phyloP scores from a whole-genome alignment of 2,888 invertebrate species.

The Noctua fimbriata region DNA sequence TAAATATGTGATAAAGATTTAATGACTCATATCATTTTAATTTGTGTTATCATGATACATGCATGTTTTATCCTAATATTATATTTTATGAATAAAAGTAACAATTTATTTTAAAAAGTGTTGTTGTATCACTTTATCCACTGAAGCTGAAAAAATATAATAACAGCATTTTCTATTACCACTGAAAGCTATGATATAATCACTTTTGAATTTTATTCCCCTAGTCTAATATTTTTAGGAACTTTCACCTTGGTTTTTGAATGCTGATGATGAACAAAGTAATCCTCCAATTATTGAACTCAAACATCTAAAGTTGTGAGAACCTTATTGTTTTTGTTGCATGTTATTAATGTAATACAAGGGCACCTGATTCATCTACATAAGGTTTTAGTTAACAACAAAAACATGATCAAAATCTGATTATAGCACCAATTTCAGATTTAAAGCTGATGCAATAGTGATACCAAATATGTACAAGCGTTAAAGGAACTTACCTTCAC shows the following conservation, averaged over 20 bases:
- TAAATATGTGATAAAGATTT: not conserved
- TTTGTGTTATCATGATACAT: constrained; percentile 7
- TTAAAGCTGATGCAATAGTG: constrained; percentile 74
- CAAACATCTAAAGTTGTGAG: not conserved
- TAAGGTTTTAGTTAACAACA: constrained; percentile 5
- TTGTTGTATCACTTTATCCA: not conserved
- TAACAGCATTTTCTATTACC: not conserved
- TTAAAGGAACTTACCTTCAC: constrained; percentile 92
- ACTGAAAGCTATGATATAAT: not conserved
- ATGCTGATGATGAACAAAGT: not conserved
- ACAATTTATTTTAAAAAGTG: not conserved
- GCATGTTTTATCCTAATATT: not conserved
- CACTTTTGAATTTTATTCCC: not conserved
- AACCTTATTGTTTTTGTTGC: constrained; percentile 23
- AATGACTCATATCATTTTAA: not conserved
- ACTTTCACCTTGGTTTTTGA: constrained; percentile 33
- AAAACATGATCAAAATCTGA: constrained; percentile 15
- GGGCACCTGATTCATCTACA: constrained; percentile 29
- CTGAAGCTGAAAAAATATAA: not conserved
- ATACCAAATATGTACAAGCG: constrained; percentile 67
- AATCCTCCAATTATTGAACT: not conserved
- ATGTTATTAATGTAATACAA: constrained; percentile 33
- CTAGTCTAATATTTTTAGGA: not conserved
- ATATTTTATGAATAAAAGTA: not conserved
- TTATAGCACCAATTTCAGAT: constrained; percentile 11